These are phyloP conservation scores for Neosilurus hyrtlii DNA, from an alignment of 2,797 vertebrate genomes.

Conservation along the genomic window DNA sequence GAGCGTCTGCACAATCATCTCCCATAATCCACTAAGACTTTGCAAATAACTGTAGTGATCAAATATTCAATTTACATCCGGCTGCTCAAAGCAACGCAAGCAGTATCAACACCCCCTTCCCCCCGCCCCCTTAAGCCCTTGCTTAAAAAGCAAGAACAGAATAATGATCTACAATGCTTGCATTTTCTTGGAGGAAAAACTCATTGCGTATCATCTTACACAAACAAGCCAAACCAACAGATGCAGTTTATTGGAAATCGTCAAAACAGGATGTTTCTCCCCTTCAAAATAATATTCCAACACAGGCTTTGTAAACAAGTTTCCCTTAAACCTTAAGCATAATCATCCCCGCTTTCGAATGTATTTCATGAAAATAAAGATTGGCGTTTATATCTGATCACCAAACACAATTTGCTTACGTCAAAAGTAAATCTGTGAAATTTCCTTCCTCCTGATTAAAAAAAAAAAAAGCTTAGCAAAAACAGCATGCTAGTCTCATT, in stretches of 20 bases:
- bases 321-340: slow-evolving; percentile 81
- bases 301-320: slow-evolving; percentile 85
- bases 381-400: slow-evolving; percentile 61
- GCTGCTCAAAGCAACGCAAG: background rate
- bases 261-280: slow-evolving; percentile 75
- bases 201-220: slow-evolving; percentile 31
- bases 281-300: slow-evolving; percentile 79
- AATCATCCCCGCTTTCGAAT: too few species aligned
- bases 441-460: slow-evolving; percentile 46
- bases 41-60: slow-evolving; percentile 23
- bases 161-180: slow-evolving; percentile 2
- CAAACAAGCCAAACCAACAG: slow-evolving; percentile 66
- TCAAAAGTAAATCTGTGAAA: slow-evolving; percentile 65
- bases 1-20: background rate
- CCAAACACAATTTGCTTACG: slow-evolving; percentile 60
- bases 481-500: slow-evolving; percentile 68
- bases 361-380: slow-evolving; percentile 71
- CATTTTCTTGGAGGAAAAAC: slow-evolving; percentile 19
- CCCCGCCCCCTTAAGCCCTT: background rate
- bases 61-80: background rate
- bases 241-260: slow-evolving; percentile 71
- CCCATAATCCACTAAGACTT: slow-evolving; percentile 26
- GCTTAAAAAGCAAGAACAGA: background rate
- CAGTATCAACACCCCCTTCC: background rate
- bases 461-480: background rate